phyloP scores from a whole-genome alignment of 2,888 invertebrate genomes.

The Fragum whitleyi region DNA sequence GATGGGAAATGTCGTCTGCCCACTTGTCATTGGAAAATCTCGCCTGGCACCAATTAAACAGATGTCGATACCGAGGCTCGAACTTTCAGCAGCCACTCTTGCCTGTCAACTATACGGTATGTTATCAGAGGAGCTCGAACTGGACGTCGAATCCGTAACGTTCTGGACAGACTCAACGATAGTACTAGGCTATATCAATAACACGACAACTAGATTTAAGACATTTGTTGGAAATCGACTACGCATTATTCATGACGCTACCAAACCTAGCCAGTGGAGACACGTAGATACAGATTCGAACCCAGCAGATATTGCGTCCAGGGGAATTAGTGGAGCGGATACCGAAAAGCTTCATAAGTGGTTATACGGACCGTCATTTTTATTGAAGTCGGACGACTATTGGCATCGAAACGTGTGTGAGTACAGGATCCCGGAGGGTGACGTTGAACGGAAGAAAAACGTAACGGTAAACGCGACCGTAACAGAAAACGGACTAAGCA shows the following conservation, averaged over 20 bases:
- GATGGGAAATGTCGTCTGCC: too few species aligned
- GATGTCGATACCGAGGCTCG: constrained; percentile 44
- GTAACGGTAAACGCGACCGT: too few species aligned
- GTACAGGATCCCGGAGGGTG: too few species aligned
- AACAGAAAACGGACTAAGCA: too few species aligned
- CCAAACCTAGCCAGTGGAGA: too few species aligned
- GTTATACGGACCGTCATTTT: too few species aligned
- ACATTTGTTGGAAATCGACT: constrained; percentile 43
- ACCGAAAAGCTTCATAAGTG: constrained; percentile 14
- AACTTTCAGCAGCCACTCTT: constrained; percentile 37
- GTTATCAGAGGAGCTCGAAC: constrained; percentile 11
- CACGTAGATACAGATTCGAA: constrained; percentile 4
- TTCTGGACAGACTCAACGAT: too few species aligned
- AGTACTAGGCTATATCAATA: too few species aligned
- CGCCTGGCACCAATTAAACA: constrained; percentile 47
- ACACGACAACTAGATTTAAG: constrained; percentile 22
- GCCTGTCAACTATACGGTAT: constrained; percentile 15
- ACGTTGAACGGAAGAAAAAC: too few species aligned
- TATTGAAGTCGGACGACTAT: constrained; percentile 17
- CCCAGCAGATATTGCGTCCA: constrained; percentile 33
- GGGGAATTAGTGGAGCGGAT: constrained; percentile 11
- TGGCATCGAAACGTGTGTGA: not conserved
- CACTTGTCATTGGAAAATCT: constrained; percentile 47
- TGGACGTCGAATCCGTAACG: too few species aligned
- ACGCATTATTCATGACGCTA: too few species aligned